These are phyloP conservation scores for Chelonia mydas DNA, from an alignment of 2,797 vertebrate genomes.

Conservation along the genomic window DNA sequence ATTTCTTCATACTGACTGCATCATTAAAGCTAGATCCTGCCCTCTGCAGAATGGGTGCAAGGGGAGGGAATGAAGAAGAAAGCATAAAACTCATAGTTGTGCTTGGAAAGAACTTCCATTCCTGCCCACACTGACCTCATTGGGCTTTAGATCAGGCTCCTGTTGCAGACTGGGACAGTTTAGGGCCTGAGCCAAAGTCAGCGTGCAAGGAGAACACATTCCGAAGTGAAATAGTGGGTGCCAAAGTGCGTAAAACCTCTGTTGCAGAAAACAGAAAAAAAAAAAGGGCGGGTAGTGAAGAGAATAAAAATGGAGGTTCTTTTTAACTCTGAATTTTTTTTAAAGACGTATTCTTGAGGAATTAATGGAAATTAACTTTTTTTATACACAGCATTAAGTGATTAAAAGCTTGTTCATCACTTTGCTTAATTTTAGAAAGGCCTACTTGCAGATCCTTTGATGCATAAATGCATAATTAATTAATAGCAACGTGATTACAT, in stretches of 20 bases:
- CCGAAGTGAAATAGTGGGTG: background rate
- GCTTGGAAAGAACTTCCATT: background rate
- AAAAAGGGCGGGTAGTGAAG: accelerated
- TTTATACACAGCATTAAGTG: constrained; percentile 62
- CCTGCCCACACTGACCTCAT: background rate
- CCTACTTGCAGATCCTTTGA: constrained; percentile 61
- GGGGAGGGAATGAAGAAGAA: background rate
- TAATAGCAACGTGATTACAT: constrained; percentile 30
- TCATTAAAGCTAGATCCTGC: background rate
- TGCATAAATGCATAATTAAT: constrained; percentile 51
- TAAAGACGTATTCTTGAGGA: constrained; percentile 65
- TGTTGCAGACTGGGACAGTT: background rate
- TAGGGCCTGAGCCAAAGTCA: background rate
- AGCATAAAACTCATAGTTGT: background rate
- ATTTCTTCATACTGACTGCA: background rate
- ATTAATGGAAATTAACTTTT: constrained; percentile 70
- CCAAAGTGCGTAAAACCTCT: background rate
- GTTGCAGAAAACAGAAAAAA: background rate
- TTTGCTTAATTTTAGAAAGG: constrained; percentile 67
- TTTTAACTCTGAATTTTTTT: constrained; percentile 47
- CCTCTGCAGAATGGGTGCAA: background rate
- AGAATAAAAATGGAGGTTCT: background rate
- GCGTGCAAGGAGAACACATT: background rate
- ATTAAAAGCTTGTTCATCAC: constrained; percentile 73
- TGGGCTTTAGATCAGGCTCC: background rate